phyloP scores from a whole-genome alignment of 2,888 invertebrate species.

The Apamea anceps region DNA sequence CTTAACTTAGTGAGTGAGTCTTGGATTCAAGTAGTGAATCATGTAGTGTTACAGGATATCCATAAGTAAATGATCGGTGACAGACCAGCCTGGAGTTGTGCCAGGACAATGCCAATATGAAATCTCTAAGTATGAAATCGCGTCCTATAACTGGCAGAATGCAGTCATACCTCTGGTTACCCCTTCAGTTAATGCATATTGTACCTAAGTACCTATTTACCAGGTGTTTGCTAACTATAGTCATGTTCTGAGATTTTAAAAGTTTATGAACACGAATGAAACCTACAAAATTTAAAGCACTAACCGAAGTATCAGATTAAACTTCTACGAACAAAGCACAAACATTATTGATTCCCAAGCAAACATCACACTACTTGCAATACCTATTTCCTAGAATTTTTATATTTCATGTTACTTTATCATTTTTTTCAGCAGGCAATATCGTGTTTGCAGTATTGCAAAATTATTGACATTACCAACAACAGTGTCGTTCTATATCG shows the following conservation, averaged over 20 bases:
- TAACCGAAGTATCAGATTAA: neutral
- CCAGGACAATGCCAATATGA: too few relatives aligned
- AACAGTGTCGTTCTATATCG: constrained; percentile 19
- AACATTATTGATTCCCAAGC: constrained; percentile 13
- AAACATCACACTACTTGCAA: neutral
- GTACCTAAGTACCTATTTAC: too few relatives aligned
- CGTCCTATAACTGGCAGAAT: neutral
- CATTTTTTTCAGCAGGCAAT: neutral
- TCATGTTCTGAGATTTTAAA: neutral
- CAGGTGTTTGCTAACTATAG: neutral
- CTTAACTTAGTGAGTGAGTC: neutral
- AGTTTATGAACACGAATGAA: neutral
- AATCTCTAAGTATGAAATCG: neutral
- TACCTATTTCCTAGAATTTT: constrained; percentile 3
- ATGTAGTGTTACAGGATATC: neutral
- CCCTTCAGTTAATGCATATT: neutral
- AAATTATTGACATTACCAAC: constrained; percentile 17
- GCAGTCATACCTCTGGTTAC: neutral
- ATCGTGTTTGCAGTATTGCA: constrained; percentile 10
- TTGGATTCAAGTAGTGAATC: neutral
- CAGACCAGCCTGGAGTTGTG: neutral
- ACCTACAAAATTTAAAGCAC: too few relatives aligned
- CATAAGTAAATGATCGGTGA: neutral
- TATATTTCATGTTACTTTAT: neutral
- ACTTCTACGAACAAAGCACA: neutral